Base-by-base conservation (phyloP, 1,140 invertebrate genomes). In the Fopius arisanus region DNA sequence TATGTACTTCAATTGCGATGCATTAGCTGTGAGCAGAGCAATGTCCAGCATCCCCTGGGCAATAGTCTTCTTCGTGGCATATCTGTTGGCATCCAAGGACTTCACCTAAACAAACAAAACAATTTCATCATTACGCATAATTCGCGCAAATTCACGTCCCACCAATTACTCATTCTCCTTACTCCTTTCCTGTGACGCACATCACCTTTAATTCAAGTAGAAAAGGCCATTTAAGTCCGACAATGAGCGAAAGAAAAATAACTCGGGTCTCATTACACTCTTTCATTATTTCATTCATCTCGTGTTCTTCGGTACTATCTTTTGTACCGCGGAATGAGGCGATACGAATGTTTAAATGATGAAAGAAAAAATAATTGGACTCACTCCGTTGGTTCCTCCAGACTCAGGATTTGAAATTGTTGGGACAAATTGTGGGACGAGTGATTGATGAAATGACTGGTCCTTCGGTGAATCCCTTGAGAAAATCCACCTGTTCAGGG, bases 1-100 rank as follows among this genome's bases (percentile, higher is more conserved):
- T 14, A 96, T 92, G 79, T 96, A 96, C 85, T 96, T 96, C 7
- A 97, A 87, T 80, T 97, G 95, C 0, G 94, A 95, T n/a, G 95
- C 95, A 83, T 96, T 95, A 1, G 93, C 93, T 0, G 94, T 94
- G 31, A 95, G 87, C 48, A 95, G 84, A 0, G 94, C 94, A 70
- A 96, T 94, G 74, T 90, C 89, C 77, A 90, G 82, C 89, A 90
- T 90, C 1, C 90, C 90, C 78, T 91, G 91, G 10, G 91, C 91
- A 43, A 92, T 89, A 0, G 91, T 92, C 79, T 92, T 92, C 79
- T 92, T 92, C 0, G 91, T 92, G 0, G 91, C 90, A 87, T 92
- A 92, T 70, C 88, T 80, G 85, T 92, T 92, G 4, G 88, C 83
- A 75, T 92, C 90, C 69, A 92, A 72, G 59, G 84, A 80, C 70